Conservation (phyloP, 2,888 invertebrate species). For the Eupithecia subumbrata region DNA sequence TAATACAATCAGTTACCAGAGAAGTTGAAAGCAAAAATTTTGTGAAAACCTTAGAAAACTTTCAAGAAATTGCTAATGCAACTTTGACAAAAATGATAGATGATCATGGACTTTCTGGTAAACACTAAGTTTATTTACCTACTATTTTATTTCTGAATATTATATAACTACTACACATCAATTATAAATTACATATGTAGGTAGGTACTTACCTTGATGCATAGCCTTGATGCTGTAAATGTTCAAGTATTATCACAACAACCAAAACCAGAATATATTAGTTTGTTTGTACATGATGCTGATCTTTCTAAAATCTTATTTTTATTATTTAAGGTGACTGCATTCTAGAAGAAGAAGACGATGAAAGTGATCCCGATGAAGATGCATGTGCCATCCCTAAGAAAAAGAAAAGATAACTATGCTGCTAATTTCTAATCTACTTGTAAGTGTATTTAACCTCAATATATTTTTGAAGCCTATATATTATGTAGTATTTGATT, state of each 20-base stretch:
- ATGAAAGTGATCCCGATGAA: slow-evolving; percentile 54
- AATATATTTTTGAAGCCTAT: neutral
- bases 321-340: slow-evolving; percentile 43
- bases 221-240: neutral
- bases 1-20: slow-evolving; percentile 53
- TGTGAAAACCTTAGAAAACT: slow-evolving; percentile 63
- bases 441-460: slow-evolving; percentile 31
- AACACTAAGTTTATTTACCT: slow-evolving; percentile 6
- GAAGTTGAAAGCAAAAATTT: slow-evolving; percentile 47
- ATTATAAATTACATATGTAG: neutral
- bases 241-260: neutral
- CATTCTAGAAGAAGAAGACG: slow-evolving; percentile 48
- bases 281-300: neutral
- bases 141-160: too few species aligned
- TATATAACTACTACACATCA: neutral
- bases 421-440: slow-evolving; percentile 16
- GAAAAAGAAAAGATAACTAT: slow-evolving; percentile 59
- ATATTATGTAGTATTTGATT: neutral
- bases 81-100: slow-evolving; percentile 65
- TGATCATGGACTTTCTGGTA: slow-evolving; percentile 56
- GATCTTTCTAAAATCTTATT: neutral
- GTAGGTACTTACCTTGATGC: too few species aligned
- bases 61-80: slow-evolving; percentile 63
- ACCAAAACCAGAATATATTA: neutral
- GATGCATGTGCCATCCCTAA: slow-evolving; percentile 54